Evolutionary conservation across 2,888 invertebrate species (phyloP).

Genomic region (Drosophila limbata): DNA sequence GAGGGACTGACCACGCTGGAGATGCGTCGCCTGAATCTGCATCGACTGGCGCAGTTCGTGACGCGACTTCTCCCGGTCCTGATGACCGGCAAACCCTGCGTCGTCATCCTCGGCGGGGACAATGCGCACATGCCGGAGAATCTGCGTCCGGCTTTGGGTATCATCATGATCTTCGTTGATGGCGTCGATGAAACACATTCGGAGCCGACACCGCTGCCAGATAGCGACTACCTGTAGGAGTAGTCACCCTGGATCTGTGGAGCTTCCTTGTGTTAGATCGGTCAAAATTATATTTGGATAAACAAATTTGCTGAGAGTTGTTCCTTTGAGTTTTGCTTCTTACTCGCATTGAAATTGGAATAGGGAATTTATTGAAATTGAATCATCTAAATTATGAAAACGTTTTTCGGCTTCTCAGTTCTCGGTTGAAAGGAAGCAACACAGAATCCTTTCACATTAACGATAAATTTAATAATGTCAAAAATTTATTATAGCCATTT

Average conservation of each 20-base stretch:
- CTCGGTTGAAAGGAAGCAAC: not conserved
- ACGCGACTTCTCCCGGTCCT: conserved; percentile 45
- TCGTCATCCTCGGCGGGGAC: conserved; percentile 52
- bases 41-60: conserved; percentile 46
- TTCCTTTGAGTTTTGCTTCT: conserved; percentile 6
- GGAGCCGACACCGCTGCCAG: conserved; percentile 32
- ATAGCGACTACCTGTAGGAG: conserved; percentile 38
- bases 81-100: conserved; percentile 48
- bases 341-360: conserved; percentile 1
- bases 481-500: conserved; percentile 6
- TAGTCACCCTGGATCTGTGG: conserved; percentile 1
- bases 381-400: conserved; percentile 18
- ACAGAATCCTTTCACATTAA: not conserved
- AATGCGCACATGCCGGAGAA: conserved; percentile 65
- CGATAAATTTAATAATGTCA: conserved; percentile 22
- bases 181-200: conserved; percentile 55
- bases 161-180: conserved; percentile 61
- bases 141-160: conserved; percentile 49
- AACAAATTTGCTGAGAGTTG: conserved; percentile 18
- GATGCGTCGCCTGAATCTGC: conserved; percentile 53
- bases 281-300: conserved; percentile 28
- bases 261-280: conserved; percentile 29
- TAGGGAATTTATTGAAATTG: not conserved
- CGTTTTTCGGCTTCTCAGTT: not conserved
- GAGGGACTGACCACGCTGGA: conserved; percentile 54